Evolutionary conservation across 2,888 invertebrate genomes (phyloP).

Genomic region (Dexiosoma caninum): DNA sequence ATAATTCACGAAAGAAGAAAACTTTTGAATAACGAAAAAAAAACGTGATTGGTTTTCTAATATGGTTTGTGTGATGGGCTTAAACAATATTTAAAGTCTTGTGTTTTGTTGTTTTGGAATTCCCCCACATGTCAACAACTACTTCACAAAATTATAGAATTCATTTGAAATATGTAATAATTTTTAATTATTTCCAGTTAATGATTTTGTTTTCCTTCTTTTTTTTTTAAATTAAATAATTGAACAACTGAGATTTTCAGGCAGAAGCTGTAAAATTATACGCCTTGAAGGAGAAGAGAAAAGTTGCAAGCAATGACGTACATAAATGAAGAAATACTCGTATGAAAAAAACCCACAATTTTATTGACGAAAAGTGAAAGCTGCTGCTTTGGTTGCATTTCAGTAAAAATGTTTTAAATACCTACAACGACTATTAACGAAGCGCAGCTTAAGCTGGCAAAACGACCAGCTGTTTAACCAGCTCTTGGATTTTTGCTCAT

Average conservation of each 20-base stretch:
- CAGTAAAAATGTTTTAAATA: slow-evolving; percentile 3
- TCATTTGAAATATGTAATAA: slow-evolving; percentile 1
- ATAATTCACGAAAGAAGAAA: not conserved
- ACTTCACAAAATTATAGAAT: not conserved
- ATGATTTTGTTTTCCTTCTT: not conserved
- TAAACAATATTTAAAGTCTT: not conserved
- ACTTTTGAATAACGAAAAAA: not conserved
- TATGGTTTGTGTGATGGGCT: not conserved
- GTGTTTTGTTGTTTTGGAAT: slow-evolving; percentile 1
- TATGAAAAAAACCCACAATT: slow-evolving; percentile 11
- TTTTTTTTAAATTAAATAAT: too few relatives aligned
- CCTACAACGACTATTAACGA: not conserved
- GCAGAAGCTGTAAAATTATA: not conserved
- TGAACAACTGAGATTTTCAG: not conserved
- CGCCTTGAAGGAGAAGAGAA: not conserved
- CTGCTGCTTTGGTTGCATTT: not conserved
- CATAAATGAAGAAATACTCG: slow-evolving; percentile 23
- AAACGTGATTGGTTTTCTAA: slow-evolving; percentile 45
- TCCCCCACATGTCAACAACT: slow-evolving; percentile 5
- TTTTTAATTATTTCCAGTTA: not conserved
- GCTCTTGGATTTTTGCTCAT: not conserved
- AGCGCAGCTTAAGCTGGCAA: not conserved
- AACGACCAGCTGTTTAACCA: not conserved
- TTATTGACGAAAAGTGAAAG: slow-evolving; percentile 39
- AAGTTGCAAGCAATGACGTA: slow-evolving; percentile 17